Evolutionary conservation across 1,140 invertebrate genomes (phyloP).

Genomic region (Formica selysi): DNA sequence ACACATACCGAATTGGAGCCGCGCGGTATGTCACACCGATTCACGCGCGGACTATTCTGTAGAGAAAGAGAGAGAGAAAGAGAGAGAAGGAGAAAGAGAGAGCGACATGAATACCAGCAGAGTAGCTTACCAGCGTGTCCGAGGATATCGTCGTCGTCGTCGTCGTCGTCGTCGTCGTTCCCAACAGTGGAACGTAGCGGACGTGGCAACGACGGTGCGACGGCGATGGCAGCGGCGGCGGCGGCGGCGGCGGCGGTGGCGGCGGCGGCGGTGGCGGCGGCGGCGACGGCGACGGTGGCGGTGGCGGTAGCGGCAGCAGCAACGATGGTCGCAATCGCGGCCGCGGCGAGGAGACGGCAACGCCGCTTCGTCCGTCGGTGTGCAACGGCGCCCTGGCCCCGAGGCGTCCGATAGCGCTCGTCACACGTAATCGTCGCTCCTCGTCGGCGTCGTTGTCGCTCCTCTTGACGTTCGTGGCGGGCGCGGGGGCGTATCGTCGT

Average conservation of each 20-base stretch:
- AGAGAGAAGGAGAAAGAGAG: background rate
- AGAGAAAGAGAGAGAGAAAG: background rate
- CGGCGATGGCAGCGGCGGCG: slow-evolving; percentile 67
- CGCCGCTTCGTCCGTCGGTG: slow-evolving; percentile 69
- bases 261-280: slow-evolving; percentile 63
- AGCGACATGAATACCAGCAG: background rate
- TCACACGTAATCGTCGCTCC: slow-evolving; percentile 68
- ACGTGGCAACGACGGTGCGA: slow-evolving; percentile 59
- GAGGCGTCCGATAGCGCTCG: slow-evolving; percentile 69
- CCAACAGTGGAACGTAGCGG: slow-evolving; percentile 69
- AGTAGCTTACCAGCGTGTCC: slow-evolving; percentile 57
- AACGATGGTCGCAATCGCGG: slow-evolving; percentile 67
- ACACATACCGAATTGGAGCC: slow-evolving; percentile 16
- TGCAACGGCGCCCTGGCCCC: slow-evolving; percentile 67
- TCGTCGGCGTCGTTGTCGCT: slow-evolving; percentile 34
- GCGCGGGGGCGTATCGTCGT: slow-evolving; percentile 60
- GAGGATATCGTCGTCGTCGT: slow-evolving; percentile 65
- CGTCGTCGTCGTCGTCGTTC: slow-evolving; percentile 63
- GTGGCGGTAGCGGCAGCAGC: slow-evolving; percentile 63
- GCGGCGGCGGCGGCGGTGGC: slow-evolving; percentile 69
- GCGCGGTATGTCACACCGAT: slow-evolving; percentile 21
- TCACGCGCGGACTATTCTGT: background rate
- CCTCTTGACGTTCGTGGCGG: slow-evolving; percentile 43
- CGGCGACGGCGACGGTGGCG: slow-evolving; percentile 68
- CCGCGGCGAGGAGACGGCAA: slow-evolving; percentile 68